Evolutionary conservation across 2,797 vertebrate genomes (phyloP), one percentile per base, ranked within the genome.

Genomic region (Hapalemur alaotrensis): DNA sequence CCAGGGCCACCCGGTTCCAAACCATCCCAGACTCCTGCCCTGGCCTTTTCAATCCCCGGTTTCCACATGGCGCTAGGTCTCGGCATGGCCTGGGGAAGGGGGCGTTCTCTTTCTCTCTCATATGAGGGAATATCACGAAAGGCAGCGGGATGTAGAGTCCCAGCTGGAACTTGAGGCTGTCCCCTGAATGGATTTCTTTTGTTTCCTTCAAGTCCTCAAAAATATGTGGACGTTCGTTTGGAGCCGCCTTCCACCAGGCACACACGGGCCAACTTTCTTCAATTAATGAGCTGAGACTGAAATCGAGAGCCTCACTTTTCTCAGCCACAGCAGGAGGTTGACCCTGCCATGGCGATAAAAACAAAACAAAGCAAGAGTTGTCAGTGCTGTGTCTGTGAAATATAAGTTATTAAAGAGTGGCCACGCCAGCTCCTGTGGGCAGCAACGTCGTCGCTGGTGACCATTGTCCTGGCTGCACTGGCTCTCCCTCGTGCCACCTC

Each of bases 221-320:
- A 98, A 99, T 98, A 99, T 99, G 98, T 99, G 98, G 98, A 98
- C 98, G 98, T 99, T 98, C 98, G 99, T 99, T 99, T 99, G 99
- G 99, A 97, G 98, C 98, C 97, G 98, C 98, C 98, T 41, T 89
- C 97, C 97, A 93, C 98, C 98, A 98, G 80, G 98, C 98, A 96
- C 98, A 98, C 83, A 95, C 97, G 41, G 97, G 98, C 98, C 99
- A 99, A 98, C 98, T 98, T 98, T 98, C 98, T 98, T 96, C 98
- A 99, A 98, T 99, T 98, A 99, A 99, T 98, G 98, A 99, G 98
- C 98, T 98, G 98, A 98, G 98, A 98, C 98, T 98, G 98, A 98
- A 98, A 97, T 98, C 88, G 97, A 98, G 95, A 85, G 90, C 97
- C 98, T 97, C 91, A 72, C 93, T 97, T 97, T 97, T 98, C 82